These are phyloP conservation scores for Zosterops pallidus DNA, from an alignment of 2,113 vertebrate species.

Conservation along the genomic window DNA sequence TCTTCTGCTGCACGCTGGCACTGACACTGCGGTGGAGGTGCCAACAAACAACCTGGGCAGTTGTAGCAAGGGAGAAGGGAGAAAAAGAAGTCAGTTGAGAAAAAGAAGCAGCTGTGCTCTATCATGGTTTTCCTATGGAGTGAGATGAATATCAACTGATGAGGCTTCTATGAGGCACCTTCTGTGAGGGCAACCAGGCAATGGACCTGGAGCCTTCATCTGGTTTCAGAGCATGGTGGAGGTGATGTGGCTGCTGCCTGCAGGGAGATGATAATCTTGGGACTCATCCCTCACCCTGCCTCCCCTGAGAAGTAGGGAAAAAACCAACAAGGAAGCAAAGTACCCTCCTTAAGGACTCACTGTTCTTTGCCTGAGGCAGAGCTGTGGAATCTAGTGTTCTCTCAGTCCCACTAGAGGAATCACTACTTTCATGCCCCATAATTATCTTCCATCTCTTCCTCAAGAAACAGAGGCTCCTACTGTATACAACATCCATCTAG, in stretches of 20 bases:
- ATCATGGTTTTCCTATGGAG: background rate
- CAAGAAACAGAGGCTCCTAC: background rate
- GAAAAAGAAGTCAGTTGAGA: background rate
- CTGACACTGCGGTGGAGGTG: fast-evolving
- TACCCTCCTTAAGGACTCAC: background rate
- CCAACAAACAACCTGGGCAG: background rate
- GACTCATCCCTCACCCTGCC: background rate
- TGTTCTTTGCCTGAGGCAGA: background rate
- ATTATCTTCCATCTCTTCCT: background rate
- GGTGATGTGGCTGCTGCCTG: background rate
- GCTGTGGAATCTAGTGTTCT: background rate
- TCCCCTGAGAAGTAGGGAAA: background rate
- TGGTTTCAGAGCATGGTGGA: background rate
- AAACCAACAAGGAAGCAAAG: background rate
- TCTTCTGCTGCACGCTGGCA: background rate
- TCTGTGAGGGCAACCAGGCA: background rate
- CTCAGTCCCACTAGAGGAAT: background rate
- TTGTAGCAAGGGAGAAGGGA: background rate
- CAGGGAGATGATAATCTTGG: background rate
- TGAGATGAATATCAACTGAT: background rate
- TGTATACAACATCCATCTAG: background rate
- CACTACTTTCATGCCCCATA: background rate
- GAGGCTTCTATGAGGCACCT: background rate
- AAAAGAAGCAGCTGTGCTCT: background rate
- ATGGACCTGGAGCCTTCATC: background rate